Evolutionary conservation across 2,888 invertebrate genomes (phyloP).

Genomic region (Metacarcinus magister): DNA sequence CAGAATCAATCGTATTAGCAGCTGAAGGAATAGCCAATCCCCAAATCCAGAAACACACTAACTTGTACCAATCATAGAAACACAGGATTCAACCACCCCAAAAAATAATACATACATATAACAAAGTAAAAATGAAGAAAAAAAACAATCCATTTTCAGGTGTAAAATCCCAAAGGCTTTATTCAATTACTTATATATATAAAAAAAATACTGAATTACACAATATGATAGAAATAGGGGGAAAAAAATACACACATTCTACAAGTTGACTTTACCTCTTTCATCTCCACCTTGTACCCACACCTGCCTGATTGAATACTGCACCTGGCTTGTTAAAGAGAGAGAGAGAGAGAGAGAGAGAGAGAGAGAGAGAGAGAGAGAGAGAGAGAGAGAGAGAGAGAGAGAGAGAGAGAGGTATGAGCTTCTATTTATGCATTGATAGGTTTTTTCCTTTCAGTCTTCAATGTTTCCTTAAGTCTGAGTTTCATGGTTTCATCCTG

Average conservation of each 20-base stretch:
- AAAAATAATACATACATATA: not conserved
- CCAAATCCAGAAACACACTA: not conserved
- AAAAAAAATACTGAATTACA: not conserved
- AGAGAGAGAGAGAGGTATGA: not conserved
- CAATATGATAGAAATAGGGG: not conserved
- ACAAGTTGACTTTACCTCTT: not conserved
- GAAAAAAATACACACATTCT: not conserved
- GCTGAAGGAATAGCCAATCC: not conserved
- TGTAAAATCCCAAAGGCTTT: not conserved
- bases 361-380: not conserved
- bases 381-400: not conserved
- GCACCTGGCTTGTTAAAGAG: not conserved
- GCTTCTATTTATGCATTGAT: not conserved
- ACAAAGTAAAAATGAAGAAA: not conserved
- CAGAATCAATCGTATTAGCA: not conserved
- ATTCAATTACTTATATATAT: not conserved
- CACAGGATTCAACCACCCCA: not conserved
- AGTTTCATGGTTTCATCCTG: not conserved
- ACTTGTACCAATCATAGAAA: not conserved
- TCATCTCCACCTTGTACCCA: not conserved
- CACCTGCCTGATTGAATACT: not conserved
- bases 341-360: not conserved
- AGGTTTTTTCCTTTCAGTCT: not conserved
- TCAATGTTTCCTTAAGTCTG: no score
- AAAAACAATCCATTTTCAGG: not conserved